Evolutionary conservation across 2,113 vertebrate genomes (phyloP), one percentile per base, ranked within the genome.

Genomic region (Corynorhinus townsendii): DNA sequence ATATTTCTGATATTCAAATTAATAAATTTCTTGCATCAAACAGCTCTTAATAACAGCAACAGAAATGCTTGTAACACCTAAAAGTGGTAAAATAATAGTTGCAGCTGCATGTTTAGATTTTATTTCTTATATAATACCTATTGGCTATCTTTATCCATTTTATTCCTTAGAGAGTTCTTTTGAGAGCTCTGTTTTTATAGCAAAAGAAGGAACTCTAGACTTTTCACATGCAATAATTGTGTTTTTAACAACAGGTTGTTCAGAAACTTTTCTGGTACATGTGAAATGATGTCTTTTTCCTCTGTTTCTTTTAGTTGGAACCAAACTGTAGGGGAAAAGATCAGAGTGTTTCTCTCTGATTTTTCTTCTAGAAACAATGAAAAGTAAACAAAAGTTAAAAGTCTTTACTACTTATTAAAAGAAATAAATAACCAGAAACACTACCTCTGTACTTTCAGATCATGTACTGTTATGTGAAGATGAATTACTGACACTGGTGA

Each of bases 321-420:
- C 28, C n/a, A 95, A 45, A 81, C 43, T 86, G 16, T 83, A 92
- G 3, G 16, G 59, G 16, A 54, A 68, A 77, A 91, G 40, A 59
- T 20, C 5, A 83, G 30, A 47, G 11, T 49, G 16, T 93, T 79
- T 90, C 40, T 26, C 15, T 64, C 1, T 72, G 71, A 30, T 64
- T 83, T 94, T 84, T 64, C 49, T 86, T 73, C 15, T 87, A 75
- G 45, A 95, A 95, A 93, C n/a, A 90, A 62, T 38, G 35, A 62
- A 33, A 71, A 38, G 64, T 59, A 93, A 86, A 38, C 47, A 56
- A 49, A 84, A 56, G 62, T 52, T 86, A 76, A 91, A 96, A 76
- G 40, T 85, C 52, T 62, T 79, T 11, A 66, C 72, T 88, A 5
- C 5, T 54, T 88, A 19, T 52, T 54, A 76, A 76, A 82, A 88